Conservation (phyloP, 2,888 invertebrate genomes). For the Imbricaverruca yamaguchii region DNA sequence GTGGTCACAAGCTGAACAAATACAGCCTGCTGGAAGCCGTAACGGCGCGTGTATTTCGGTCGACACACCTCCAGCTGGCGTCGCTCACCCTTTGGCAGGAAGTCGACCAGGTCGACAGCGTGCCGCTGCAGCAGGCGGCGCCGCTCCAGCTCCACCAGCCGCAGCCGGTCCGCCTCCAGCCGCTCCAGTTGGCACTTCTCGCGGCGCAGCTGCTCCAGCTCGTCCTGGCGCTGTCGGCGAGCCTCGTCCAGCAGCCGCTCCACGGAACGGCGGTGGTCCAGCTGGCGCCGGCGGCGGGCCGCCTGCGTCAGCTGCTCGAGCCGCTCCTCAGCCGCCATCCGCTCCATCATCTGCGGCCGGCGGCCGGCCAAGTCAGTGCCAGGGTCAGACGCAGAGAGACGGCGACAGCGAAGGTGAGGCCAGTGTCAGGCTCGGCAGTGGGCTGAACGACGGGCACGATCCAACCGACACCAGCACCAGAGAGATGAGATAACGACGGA, state of each 20-base stretch:
- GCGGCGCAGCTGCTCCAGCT: neutral
- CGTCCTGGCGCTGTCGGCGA: neutral
- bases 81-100: slow-evolving; percentile 4
- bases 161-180: neutral
- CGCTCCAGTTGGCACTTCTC: slow-evolving; percentile 13
- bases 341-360: slow-evolving; percentile 24
- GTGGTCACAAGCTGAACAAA: too few relatives aligned
- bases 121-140: neutral
- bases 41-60: too few relatives aligned
- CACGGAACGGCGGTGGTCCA: slow-evolving; percentile 27
- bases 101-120: slow-evolving; percentile 10
- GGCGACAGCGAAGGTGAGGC: too few relatives aligned
- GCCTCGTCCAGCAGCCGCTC: slow-evolving; percentile 26
- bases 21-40: too few relatives aligned
- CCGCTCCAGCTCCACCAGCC: slow-evolving; percentile 5
- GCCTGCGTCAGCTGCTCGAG: slow-evolving; percentile 26
- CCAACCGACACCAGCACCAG: too few relatives aligned
- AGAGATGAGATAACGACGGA: too few relatives aligned
- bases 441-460: too few relatives aligned
- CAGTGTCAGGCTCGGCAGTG: too few relatives aligned
- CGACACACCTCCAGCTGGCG: too few relatives aligned
- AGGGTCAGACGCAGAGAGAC: too few relatives aligned
- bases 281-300: slow-evolving; percentile 26
- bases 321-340: slow-evolving; percentile 26
- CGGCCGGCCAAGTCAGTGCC: neutral